Conservation (phyloP, 1,140 invertebrate genomes). For the Dendroctonus ponderosae region DNA sequence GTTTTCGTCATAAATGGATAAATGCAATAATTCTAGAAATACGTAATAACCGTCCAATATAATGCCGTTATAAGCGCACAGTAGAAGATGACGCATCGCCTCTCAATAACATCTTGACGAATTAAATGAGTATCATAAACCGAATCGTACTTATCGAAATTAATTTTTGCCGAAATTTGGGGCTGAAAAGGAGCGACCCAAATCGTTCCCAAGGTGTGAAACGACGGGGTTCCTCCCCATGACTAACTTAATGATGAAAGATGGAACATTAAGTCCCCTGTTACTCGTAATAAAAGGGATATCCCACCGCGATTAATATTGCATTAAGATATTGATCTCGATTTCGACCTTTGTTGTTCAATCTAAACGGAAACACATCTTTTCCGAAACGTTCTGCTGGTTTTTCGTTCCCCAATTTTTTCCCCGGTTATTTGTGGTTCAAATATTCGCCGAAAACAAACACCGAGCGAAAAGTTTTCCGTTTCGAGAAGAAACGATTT, state of each 20-base stretch:
- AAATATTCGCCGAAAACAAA: slow-evolving; percentile 3
- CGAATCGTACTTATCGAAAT: background rate
- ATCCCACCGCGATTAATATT: slow-evolving; percentile 18
- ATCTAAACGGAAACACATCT: no score
- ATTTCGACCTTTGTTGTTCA: slow-evolving; percentile 5
- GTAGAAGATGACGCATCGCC: no score
- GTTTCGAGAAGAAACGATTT: slow-evolving; percentile 19
- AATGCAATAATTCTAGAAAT: no score
- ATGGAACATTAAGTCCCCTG: slow-evolving; percentile 20
- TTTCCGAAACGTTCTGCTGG: no score
- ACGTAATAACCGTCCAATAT: no score
- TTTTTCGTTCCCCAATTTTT: no score
- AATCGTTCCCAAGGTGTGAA: slow-evolving; percentile 15
- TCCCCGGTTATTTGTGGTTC: no score
- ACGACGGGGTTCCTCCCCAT: slow-evolving; percentile 7
- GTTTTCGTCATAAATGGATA: no score
- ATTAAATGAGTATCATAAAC: no score
- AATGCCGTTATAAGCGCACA: no score
- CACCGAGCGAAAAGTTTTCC: slow-evolving; percentile 9
- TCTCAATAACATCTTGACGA: no score
- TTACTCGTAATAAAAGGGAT: slow-evolving; percentile 13
- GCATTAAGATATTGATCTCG: slow-evolving; percentile 14
- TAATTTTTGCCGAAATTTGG: slow-evolving; percentile 1
- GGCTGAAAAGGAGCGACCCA: background rate
- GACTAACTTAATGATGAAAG: slow-evolving; percentile 16